A percentile compares a stretch with the other conserved stretches of the same genome.
Evolutionary conservation across 2,113 vertebrate genomes (phyloP).

Genomic region (Mormyrus lacerda): DNA sequence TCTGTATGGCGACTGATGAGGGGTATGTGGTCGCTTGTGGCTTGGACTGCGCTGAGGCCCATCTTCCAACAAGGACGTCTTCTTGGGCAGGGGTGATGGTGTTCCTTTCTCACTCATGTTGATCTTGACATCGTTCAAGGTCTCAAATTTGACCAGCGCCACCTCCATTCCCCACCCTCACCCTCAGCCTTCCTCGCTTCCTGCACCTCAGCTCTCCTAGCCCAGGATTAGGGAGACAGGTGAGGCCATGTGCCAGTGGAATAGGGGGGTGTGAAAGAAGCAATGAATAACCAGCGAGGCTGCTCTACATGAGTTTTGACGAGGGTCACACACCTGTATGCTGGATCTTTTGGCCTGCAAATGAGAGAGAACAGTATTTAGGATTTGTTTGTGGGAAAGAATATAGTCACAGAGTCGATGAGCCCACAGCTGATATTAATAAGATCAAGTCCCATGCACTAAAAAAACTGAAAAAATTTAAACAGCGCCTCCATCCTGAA

Average conservation of each 20-base stretch:
- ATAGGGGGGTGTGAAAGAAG: neutral
- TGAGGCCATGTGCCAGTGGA: neutral
- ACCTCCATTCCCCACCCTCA: slow-evolving; percentile 78
- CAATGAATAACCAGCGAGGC: neutral
- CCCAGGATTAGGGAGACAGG: neutral
- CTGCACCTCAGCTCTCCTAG: slow-evolving; percentile 54
- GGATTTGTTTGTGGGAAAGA: neutral
- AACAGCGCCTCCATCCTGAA: neutral
- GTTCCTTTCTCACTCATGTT: slow-evolving; percentile 56
- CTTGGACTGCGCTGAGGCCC: slow-evolving; percentile 35
- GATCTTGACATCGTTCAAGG: slow-evolving; percentile 62
- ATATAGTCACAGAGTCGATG: neutral
- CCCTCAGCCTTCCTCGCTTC: slow-evolving; percentile 49
- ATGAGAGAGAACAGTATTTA: slow-evolving; percentile 30
- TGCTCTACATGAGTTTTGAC: neutral
- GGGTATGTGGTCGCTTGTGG: slow-evolving; percentile 28
- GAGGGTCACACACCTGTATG: neutral
- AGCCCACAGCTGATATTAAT: neutral
- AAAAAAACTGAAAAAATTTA: neutral
- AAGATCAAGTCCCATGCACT: neutral
- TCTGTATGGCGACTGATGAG: slow-evolving; percentile 38
- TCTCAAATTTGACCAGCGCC: slow-evolving; percentile 80
- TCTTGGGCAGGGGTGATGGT: slow-evolving; percentile 57
- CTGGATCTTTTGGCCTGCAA: slow-evolving; percentile 25
- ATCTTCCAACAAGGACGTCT: slow-evolving; percentile 49